Evolutionary conservation across 2,113 vertebrate genomes (phyloP), one percentile per base, ranked within the genome.

Genomic region (Apteryx owenii): DNA sequence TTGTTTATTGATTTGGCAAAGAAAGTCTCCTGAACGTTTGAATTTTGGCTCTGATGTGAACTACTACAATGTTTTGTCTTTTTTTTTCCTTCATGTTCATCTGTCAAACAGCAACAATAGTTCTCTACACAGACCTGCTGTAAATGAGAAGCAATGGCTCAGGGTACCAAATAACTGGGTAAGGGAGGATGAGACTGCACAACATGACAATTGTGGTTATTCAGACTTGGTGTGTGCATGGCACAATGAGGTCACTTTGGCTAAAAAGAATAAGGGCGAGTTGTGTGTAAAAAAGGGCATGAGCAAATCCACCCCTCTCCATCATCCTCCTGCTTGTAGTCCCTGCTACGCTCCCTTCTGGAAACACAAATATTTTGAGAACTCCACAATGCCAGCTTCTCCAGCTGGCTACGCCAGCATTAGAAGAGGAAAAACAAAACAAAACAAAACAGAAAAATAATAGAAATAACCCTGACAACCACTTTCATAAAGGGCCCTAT

Each of bases 1-100:
- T 96, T 94, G 54, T 85, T 90, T 88, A 71, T 44, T 81, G 82
- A 93, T 90, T 94, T 96, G 96, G 90, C 95, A 96, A 92, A 36
- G 48, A 44, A 95, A 86, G 50, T 89, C 85, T 80, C 61, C 42
- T 14, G 71, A 51, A 85, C 85, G 64, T 93, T 88, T 84, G 85
- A 93, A 93, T 95, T 96, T 90, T 96, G 96, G 95, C 94, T 92
- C 51, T 38, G 60, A 86, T 71, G 38, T 71, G 76, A 85, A 82
- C 71, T 90, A 88, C 90, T 93, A 82, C 85, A 94, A 72, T 65
- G 83, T 95, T 96, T 97, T 72, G 44, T 80, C 84, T 85, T 82
- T 93, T 82, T 71, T 38, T 86, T 90, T 86, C 19, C 31, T 65
- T 80, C 73, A 21, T 1, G n/a, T 79, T 97, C 72, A 76, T 94